Percentiles rank a stretch among this genome's conserved stretches.
Conservation (phyloP, 64 coral and sea anemone species). For the Acropora tenuis region DNA sequence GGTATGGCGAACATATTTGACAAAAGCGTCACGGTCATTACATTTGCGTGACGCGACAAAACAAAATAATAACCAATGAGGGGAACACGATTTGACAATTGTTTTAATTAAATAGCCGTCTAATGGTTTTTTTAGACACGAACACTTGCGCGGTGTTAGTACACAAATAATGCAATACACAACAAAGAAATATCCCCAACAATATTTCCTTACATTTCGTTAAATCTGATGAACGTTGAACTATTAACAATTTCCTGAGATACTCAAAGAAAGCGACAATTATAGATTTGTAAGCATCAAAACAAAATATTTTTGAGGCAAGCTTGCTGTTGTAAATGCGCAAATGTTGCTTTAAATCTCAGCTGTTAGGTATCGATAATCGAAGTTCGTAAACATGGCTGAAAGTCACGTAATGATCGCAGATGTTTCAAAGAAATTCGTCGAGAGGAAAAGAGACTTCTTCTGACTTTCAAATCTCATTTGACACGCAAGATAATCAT, state of each 20-base stretch:
- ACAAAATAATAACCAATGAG: too few species aligned
- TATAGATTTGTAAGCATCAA: too few species aligned
- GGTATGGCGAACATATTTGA: too few species aligned
- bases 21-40: too few species aligned
- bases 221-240: too few species aligned
- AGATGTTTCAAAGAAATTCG: background rate
- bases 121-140: too few species aligned
- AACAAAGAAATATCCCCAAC: background rate
- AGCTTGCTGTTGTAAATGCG: background rate
- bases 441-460: background rate
- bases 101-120: too few species aligned
- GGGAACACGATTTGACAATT: too few species aligned
- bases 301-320: background rate
- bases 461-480: background rate
- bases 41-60: too few species aligned
- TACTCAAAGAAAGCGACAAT: too few species aligned
- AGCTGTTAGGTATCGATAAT: background rate
- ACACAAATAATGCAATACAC: background rate
- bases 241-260: too few species aligned
- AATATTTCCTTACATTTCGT: background rate
- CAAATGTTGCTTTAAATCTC: background rate
- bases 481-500: background rate
- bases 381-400: background rate
- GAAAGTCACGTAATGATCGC: background rate
- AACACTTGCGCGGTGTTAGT: too few species aligned